Percentiles rank a stretch among this genome's conserved stretches.
Evolutionary conservation across 2,888 invertebrate genomes (phyloP).

Genomic region (Copidosoma aretas): DNA sequence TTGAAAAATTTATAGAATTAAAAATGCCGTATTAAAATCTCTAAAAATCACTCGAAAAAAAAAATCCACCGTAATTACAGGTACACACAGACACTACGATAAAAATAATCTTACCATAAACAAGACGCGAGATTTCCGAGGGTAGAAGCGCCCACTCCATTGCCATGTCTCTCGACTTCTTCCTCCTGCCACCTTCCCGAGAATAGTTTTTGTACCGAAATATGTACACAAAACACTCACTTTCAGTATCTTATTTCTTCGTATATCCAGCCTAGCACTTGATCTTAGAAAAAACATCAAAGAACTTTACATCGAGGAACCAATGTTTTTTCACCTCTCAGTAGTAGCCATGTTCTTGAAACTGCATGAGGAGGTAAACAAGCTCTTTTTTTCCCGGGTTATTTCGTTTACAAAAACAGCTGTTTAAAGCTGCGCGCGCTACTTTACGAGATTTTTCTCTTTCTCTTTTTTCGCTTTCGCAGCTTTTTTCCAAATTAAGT

Average conservation of each 20-base stretch:
- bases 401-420: constrained; percentile 1
- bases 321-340: neutral
- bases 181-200: neutral
- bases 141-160: constrained; percentile 31
- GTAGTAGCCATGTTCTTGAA: neutral
- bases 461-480: too few relatives aligned
- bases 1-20: neutral
- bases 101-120: constrained; percentile 29
- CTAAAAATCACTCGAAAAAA: neutral
- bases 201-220: too few relatives aligned
- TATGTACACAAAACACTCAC: neutral
- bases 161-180: constrained; percentile 9
- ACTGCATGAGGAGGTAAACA: neutral
- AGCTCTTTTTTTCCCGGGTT: constrained; percentile 11
- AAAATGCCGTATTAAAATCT: too few relatives aligned
- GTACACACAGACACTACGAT: too few relatives aligned
- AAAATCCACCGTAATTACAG: too few relatives aligned
- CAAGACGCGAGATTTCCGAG: constrained; percentile 33
- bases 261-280: too few relatives aligned
- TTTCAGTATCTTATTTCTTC: too few relatives aligned
- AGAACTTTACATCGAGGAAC: neutral
- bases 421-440: constrained; percentile 6
- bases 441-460: neutral
- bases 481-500: too few relatives aligned
- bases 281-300: too few relatives aligned